These are phyloP conservation scores for Homarus americanus DNA, from an alignment of 1,140 invertebrate species.

Conservation along the genomic window DNA sequence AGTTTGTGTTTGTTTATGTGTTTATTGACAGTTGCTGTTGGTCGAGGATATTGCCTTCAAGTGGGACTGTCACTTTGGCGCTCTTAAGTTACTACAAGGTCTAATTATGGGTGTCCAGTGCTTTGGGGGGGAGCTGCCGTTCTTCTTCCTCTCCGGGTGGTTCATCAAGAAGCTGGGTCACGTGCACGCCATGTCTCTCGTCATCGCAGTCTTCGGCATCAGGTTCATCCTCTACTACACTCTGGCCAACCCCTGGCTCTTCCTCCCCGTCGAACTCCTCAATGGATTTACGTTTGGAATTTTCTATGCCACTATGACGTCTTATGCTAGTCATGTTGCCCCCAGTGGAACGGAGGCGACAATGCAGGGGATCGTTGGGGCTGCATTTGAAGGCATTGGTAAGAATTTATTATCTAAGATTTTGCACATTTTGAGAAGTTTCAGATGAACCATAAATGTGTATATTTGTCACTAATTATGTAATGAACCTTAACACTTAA, in stretches of 20 bases:
- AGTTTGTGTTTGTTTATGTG: too few relatives aligned
- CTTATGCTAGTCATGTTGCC: slow-evolving; percentile 90
- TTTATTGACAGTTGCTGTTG: slow-evolving; percentile 78
- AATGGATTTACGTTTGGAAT: slow-evolving; percentile 93
- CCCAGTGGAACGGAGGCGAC: slow-evolving; percentile 84
- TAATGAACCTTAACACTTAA: too few relatives aligned
- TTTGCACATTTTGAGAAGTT: background rate
- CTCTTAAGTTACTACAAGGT: slow-evolving; percentile 89
- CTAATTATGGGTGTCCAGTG: slow-evolving; percentile 88
- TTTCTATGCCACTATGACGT: slow-evolving; percentile 92
- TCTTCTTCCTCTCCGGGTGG: slow-evolving; percentile 90
- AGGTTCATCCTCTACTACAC: slow-evolving; percentile 91
- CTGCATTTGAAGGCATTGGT: slow-evolving; percentile 91
- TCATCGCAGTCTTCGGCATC: slow-evolving; percentile 86
- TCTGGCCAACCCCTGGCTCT: slow-evolving; percentile 88
- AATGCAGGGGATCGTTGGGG: slow-evolving; percentile 86
- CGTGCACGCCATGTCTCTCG: slow-evolving; percentile 88
- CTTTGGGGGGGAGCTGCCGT: slow-evolving; percentile 92
- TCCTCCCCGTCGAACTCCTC: slow-evolving; percentile 89
- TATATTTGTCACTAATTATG: too few relatives aligned
- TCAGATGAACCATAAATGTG: too few relatives aligned
- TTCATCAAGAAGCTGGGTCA: slow-evolving; percentile 91
- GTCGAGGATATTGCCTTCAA: slow-evolving; percentile 84
- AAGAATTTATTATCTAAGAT: slow-evolving; percentile 65
- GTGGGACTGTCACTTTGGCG: slow-evolving; percentile 76